A percentile compares a stretch with the other conserved stretches of the same genome.
Evolutionary conservation across 2,888 invertebrate genomes (phyloP).

Genomic region (Drosophila mulleri): DNA sequence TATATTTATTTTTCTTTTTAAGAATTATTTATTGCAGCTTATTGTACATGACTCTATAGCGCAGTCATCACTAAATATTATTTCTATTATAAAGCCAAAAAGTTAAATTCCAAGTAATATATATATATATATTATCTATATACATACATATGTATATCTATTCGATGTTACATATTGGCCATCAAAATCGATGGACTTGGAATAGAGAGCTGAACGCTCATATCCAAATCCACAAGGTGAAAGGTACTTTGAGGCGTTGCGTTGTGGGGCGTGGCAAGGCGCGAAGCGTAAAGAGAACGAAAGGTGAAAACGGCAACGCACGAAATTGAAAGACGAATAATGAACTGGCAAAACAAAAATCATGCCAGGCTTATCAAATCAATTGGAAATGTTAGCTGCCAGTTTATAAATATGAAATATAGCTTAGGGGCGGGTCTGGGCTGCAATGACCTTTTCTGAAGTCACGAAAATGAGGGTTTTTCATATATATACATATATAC

Average conservation of each 20-base stretch:
- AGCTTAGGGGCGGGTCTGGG: constrained; percentile 21
- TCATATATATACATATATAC: too few species aligned
- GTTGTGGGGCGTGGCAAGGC: constrained; percentile 6
- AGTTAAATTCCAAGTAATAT: too few species aligned
- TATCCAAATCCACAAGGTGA: constrained; percentile 58
- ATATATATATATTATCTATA: too few species aligned
- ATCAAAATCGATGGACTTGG: not conserved
- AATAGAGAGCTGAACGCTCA: constrained; percentile 30
- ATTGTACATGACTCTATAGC: too few species aligned
- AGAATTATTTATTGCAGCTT: too few species aligned
- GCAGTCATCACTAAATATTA: too few species aligned
- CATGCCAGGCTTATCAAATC: constrained; percentile 74
- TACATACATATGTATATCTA: too few species aligned
- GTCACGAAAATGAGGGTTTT: not conserved
- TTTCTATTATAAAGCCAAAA: too few species aligned
- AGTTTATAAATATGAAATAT: constrained; percentile 67
- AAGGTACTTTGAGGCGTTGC: constrained; percentile 45
- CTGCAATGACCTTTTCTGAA: constrained; percentile 23
- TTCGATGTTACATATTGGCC: not conserved
- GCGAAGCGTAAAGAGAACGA: constrained; percentile 7
- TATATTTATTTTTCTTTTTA: too few species aligned
- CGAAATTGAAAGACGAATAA: constrained; percentile 74
- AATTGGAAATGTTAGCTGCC: constrained; percentile 68
- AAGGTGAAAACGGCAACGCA: constrained; percentile 36
- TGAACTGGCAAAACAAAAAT: constrained; percentile 78